Conservation (phyloP, 2,888 invertebrate genomes). For the Entomobrya multifasciata region DNA sequence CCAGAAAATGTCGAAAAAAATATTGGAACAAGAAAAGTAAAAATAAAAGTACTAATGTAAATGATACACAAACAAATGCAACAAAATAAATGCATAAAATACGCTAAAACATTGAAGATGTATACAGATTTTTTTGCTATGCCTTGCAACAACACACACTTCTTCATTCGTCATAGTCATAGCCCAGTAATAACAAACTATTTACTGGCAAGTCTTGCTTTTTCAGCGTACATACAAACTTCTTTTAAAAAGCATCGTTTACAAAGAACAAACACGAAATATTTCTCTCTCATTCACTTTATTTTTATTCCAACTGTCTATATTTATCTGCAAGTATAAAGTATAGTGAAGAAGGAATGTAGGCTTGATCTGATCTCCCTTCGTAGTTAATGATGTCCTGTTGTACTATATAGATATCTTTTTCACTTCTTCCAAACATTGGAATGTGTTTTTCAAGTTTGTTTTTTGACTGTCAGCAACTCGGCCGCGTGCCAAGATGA, state of each 20-base stretch:
- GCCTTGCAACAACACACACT: not conserved
- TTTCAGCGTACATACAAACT: too few species aligned
- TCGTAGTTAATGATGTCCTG: slow-evolving; percentile 40
- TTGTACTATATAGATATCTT: not conserved
- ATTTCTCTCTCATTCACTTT: slow-evolving; percentile 32
- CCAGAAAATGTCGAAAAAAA: slow-evolving; percentile 58
- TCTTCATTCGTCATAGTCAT: slow-evolving; percentile 47
- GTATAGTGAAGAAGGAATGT: not conserved
- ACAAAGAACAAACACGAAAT: not conserved
- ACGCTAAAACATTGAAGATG: not conserved
- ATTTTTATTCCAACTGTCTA: not conserved
- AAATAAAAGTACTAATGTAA: not conserved
- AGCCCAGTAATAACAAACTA: slow-evolving; percentile 31
- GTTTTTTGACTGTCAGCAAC: slow-evolving; percentile 63
- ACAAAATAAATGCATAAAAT: slow-evolving; percentile 12
- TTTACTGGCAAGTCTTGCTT: not conserved
- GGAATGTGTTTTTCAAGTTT: slow-evolving; percentile 68
- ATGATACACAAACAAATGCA: not conserved
- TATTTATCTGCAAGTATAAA: not conserved
- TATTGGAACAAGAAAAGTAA: slow-evolving; percentile 11
- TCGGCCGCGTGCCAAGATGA: slow-evolving; percentile 67
- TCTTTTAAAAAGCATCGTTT: not conserved
- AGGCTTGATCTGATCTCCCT: not conserved
- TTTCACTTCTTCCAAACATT: not conserved
- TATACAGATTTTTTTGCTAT: not conserved